Evolutionary conservation across 2,113 vertebrate species (phyloP).

Genomic region (Mus spicilegus): DNA sequence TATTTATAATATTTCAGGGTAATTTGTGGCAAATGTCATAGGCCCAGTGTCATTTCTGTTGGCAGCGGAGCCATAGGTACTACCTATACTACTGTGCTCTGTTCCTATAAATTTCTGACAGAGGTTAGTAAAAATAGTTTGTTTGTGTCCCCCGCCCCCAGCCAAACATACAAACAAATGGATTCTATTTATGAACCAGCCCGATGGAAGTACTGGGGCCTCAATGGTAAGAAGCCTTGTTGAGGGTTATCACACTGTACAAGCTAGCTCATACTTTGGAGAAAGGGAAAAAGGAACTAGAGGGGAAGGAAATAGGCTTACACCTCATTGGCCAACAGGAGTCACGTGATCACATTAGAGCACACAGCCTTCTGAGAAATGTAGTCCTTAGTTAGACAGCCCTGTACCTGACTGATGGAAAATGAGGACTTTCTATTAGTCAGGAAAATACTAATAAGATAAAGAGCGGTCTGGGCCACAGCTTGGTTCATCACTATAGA

Average conservation of each 20-base stretch:
- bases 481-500: background rate
- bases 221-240: background rate
- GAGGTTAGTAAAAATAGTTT: conserved; percentile 34
- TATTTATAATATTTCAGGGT: conserved; percentile 6
- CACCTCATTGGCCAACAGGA: background rate
- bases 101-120: conserved; percentile 8
- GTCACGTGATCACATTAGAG: background rate
- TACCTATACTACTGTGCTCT: background rate
- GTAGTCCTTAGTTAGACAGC: background rate
- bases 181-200: background rate
- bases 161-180: background rate
- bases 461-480: background rate
- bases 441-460: background rate
- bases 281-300: background rate
- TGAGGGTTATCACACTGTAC: background rate
- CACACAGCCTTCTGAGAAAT: conserved; percentile 1
- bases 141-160: background rate
- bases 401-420: background rate
- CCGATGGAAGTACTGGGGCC: background rate
- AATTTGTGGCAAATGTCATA: background rate
- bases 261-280: background rate
- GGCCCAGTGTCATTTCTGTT: background rate
- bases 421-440: background rate
- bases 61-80: background rate
- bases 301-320: background rate